Base-by-base conservation (phyloP, 2,797 vertebrate species). In the Cuniculus paca region DNA sequence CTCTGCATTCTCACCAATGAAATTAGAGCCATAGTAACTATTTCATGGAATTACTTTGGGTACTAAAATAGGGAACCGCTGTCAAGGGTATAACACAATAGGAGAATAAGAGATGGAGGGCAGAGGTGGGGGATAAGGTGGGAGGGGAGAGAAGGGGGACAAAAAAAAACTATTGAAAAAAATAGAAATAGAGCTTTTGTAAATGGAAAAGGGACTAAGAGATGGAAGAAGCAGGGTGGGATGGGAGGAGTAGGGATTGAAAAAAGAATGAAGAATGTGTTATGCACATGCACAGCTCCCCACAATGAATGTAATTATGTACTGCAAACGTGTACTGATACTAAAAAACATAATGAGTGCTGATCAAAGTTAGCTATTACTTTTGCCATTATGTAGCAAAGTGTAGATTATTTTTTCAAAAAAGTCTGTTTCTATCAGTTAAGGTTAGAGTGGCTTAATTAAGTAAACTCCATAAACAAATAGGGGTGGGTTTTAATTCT, bases 401-500 rank as follows among this genome's bases (percentile, higher is more conserved):
- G 80, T 48, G 17, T 48, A 86, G 58, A 75, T 28, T 82, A 34
- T 61, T 91, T 79, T 52, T 70, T 9, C 1, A 16, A 5, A 54
- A 77, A 96, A 79, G 6, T 12, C 28, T 50, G 34, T 78, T 70
- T 79, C 31, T 72, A 16, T 89, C 34, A 60, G 14, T 92, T 84
- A 89, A 89, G 61, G 48, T 17, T 54, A 50, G 12, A 60, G 28
- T 89, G n/a, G 39, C 79, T 85, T 75, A 61, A 91, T 91, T 82
- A 70, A 54, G 28, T 54, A 54, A 83, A 83, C 4, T 56, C 50
- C 17, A 28, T 56, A 48, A 83, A 36, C 50, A 45, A 48, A 80
- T 39, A 72, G 34, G 22, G 39, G 31, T 45, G 56, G 39, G 6
- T 39, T 79, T 79, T 65, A 74, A 84, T 92, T 78, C 26, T 72